These are phyloP conservation scores for Acronicta psi DNA, from an alignment of 2,888 invertebrate species.

Conservation along the genomic window DNA sequence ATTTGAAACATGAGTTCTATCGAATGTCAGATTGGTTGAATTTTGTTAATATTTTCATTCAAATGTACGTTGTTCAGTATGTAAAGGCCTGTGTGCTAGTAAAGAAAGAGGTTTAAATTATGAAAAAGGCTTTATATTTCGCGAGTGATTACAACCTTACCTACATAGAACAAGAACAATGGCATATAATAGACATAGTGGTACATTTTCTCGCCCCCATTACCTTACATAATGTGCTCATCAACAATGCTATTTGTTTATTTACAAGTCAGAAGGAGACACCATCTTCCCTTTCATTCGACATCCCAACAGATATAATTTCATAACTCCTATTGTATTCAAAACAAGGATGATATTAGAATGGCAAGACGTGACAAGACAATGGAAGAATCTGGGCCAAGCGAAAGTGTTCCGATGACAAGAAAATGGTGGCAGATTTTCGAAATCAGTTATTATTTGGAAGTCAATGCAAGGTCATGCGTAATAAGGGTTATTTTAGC, in stretches of 20 bases:
- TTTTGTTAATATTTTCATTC: no score
- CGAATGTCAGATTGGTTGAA: no score
- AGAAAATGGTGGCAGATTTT: conserved; percentile 52
- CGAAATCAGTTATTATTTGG: conserved; percentile 49
- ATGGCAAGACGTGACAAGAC: conserved; percentile 39
- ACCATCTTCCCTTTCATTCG: conserved; percentile 20
- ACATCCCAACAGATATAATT: conserved; percentile 15
- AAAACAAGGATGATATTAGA: conserved; percentile 38
- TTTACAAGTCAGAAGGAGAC: conserved; percentile 35
- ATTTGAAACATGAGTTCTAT: no score
- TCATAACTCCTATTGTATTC: conserved; percentile 22
- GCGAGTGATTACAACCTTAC: no score
- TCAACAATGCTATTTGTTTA: conserved; percentile 42
- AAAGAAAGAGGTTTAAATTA: no score
- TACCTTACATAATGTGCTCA: conserved; percentile 42
- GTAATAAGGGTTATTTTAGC: conserved; percentile 27
- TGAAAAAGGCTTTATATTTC: no score
- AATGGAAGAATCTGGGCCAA: conserved; percentile 48
- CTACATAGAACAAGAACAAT: conserved; percentile 23
- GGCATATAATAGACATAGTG: conserved; percentile 17
- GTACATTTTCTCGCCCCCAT: conserved; percentile 26
- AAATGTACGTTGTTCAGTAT: no score
- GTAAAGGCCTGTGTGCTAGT: no score
- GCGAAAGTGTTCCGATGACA: conserved; percentile 56
- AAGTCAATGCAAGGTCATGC: conserved; percentile 47